phyloP scores from a whole-genome alignment of 92 coral and sea anemone genomes.

The Umimayanthus kanabou region DNA sequence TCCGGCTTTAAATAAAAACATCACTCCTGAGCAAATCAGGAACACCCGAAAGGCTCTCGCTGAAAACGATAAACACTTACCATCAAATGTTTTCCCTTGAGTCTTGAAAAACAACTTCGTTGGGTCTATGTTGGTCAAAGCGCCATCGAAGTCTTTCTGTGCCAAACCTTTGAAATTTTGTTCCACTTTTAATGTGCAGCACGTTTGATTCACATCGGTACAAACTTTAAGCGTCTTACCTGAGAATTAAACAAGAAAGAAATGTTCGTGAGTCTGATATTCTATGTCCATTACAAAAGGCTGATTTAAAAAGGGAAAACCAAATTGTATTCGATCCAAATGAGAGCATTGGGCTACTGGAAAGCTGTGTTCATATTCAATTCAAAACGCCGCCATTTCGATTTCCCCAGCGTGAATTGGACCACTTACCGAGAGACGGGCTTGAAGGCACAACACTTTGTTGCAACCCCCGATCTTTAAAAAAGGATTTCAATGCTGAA shows the following conservation, averaged over 20 bases:
- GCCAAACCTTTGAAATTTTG: slow-evolving; percentile 28
- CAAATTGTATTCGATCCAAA: slow-evolving; percentile 3
- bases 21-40: neutral
- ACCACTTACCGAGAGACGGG: slow-evolving; percentile 31
- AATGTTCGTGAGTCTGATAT: neutral
- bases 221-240: slow-evolving; percentile 26
- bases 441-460: slow-evolving; percentile 28
- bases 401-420: slow-evolving; percentile 40
- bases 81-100: slow-evolving; percentile 33
- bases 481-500: slow-evolving; percentile 26
- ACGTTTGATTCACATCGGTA: slow-evolving; percentile 1
- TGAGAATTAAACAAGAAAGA: neutral
- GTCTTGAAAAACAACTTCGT: slow-evolving; percentile 10
- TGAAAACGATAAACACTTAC: slow-evolving; percentile 4
- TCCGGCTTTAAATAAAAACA: neutral
- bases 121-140: slow-evolving; percentile 23
- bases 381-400: slow-evolving; percentile 33
- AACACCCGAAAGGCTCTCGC: neutral
- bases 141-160: slow-evolving; percentile 21
- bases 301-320: neutral
- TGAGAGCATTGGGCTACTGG: neutral
- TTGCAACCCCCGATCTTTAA: slow-evolving; percentile 26
- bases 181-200: slow-evolving; percentile 27
- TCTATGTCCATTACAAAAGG: neutral
- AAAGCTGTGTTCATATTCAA: neutral